A percentile compares a stretch with the other conserved stretches of the same genome.
Evolutionary conservation across 1,140 invertebrate species (phyloP).

Genomic region (Cryptotermes secundus): DNA sequence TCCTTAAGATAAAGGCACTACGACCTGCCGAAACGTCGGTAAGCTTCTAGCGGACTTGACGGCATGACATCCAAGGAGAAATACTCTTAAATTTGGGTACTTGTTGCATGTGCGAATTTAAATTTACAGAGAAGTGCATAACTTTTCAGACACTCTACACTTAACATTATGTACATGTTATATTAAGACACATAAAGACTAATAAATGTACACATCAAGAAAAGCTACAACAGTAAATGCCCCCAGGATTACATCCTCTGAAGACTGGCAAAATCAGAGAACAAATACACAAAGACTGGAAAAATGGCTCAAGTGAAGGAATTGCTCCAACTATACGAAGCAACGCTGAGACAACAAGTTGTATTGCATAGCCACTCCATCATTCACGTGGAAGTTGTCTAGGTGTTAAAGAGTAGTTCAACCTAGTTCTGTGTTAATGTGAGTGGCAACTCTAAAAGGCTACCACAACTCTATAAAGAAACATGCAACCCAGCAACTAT

Average conservation of each 20-base stretch:
- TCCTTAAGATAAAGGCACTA: no score
- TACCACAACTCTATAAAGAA: neutral
- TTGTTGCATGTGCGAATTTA: neutral
- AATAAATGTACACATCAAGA: neutral
- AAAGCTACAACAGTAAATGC: neutral
- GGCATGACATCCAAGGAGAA: no score
- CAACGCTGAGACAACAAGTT: neutral
- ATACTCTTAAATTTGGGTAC: neutral
- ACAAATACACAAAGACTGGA: neutral
- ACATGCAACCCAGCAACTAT: neutral
- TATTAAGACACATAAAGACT: neutral
- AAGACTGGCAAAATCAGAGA: neutral
- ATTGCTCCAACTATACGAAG: neutral
- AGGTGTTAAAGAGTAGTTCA: neutral
- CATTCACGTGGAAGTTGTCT: neutral
- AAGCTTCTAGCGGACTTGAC: no score
- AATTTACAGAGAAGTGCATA: slow-evolving; percentile 1
- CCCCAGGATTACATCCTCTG: neutral
- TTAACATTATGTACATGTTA: neutral
- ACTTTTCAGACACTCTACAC: slow-evolving; percentile 6
- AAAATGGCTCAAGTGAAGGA: neutral
- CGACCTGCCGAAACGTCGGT: no score
- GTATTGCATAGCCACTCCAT: neutral
- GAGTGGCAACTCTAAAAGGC: neutral
- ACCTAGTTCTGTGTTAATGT: neutral